Base-by-base conservation (phyloP, 2,888 invertebrate species). In the Hirudinaria manillensis region DNA sequence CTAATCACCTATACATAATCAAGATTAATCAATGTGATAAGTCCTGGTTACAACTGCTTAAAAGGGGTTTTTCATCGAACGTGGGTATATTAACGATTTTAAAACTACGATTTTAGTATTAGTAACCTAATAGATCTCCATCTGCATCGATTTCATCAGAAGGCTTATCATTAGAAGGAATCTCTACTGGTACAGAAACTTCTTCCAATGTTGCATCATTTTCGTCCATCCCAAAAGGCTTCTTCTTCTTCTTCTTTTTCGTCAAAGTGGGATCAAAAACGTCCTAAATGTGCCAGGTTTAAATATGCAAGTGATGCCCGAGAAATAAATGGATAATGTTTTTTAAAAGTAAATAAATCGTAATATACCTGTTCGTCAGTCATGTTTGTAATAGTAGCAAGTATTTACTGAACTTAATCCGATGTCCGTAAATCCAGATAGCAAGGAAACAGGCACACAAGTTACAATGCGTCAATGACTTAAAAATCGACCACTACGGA, bases 231-330 rank as follows among this genome's bases (percentile, higher is more conserved):
- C 94, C 94, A 83, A 95, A 94, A 45, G 92, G 90, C 82, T 92
- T 93, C 92, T 93, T 94, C 91, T 93, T 93, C 88, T 94, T 95
- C 87, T 94, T 94, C 87, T 94, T 95, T 88, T 94, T 94, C 81
- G 89, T 89, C 80, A 93, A 85, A 79, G 90, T 90, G 36, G 93
- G 92, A 87, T 95, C 94, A 86, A 94, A 93, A 82, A 92, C 89
- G 93, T 90, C 76, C 74, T 76, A 34, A 34, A 75, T 45, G 45
- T 16, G 45, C 45, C 45, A 45, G 13, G 45, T 45, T 45, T 45
- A 38, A 10, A 38, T 10, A 45, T 1, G 16, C 6, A 45, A 45
- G 1, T 45, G 10, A 45, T 1, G 45, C 45, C 45, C 13, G 16
- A 45, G 45, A 16, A 45, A 45, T 45, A 45, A 45, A 16, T 10